Conservation (phyloP, 2,113 vertebrate species). For the Scophthalmus maximus region DNA sequence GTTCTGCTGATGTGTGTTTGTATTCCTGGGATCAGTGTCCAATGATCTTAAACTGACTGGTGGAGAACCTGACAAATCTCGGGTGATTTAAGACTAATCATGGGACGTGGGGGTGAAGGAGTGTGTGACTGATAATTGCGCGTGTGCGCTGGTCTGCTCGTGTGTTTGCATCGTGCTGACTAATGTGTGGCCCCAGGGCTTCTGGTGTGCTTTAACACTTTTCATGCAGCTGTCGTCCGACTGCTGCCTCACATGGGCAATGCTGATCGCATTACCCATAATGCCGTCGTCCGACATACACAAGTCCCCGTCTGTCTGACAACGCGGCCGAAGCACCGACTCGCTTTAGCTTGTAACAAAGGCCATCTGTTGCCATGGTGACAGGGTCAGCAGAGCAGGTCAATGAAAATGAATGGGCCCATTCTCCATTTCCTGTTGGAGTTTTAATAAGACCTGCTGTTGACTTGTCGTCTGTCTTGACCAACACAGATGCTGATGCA, state of each 20-base stretch:
- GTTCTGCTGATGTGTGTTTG: slow-evolving; percentile 37
- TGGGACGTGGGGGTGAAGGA: slow-evolving; percentile 21
- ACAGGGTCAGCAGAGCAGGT: slow-evolving; percentile 53
- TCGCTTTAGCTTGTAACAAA: not conserved
- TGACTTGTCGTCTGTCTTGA: not conserved
- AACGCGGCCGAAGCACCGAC: not conserved
- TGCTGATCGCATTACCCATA: slow-evolving; percentile 34
- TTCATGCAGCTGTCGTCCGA: slow-evolving; percentile 31
- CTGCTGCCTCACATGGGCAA: slow-evolving; percentile 16
- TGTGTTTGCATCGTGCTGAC: slow-evolving; percentile 66
- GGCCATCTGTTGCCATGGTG: slow-evolving; percentile 42
- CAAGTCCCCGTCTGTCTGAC: slow-evolving; percentile 1
- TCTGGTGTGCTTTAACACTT: slow-evolving; percentile 69
- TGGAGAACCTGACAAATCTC: slow-evolving; percentile 31
- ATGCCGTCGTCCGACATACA: slow-evolving; percentile 29
- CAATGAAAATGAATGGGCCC: slow-evolving; percentile 49
- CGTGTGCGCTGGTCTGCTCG: not conserved
- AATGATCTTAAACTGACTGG: slow-evolving; percentile 41
- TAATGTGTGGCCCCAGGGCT: slow-evolving; percentile 66
- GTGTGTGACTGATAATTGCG: slow-evolving; percentile 13
- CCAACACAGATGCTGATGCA: slow-evolving; percentile 14
- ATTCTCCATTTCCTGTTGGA: slow-evolving; percentile 48
- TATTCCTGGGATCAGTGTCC: slow-evolving; percentile 6
- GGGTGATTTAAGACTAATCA: slow-evolving; percentile 63
- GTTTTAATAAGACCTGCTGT: slow-evolving; percentile 7